A percentile compares a stretch with the other conserved stretches of the same genome.
Evolutionary conservation across 2,113 vertebrate genomes (phyloP).

Genomic region (Tragelaphus imberbis): DNA sequence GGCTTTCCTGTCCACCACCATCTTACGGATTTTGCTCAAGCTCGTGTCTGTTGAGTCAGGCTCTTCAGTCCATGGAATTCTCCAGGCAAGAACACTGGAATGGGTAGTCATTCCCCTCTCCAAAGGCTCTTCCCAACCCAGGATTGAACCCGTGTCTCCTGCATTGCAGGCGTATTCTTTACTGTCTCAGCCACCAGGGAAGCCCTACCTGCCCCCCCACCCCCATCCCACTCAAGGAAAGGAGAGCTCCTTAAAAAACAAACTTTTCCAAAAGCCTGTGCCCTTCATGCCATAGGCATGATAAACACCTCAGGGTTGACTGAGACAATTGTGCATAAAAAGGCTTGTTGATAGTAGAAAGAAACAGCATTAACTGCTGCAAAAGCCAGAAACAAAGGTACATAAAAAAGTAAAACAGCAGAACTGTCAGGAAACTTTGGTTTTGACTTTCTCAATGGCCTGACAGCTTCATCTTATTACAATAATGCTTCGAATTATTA

Average conservation of each 20-base stretch:
- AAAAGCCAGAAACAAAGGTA: not conserved
- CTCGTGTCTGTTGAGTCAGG: not conserved
- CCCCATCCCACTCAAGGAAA: not conserved
- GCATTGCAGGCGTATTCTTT: not conserved
- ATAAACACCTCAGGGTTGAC: not conserved
- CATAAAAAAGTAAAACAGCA: not conserved
- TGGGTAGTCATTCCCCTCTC: not conserved
- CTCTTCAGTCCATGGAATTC: not conserved
- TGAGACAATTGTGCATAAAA: not conserved
- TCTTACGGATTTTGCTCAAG: not conserved
- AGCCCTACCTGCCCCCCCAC: too few species aligned
- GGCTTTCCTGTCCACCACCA: not conserved
- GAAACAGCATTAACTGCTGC: not conserved
- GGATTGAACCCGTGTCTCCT: not conserved
- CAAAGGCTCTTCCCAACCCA: not conserved
- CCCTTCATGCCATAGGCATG: not conserved
- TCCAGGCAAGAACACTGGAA: not conserved
- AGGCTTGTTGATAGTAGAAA: not conserved
- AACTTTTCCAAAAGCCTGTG: not conserved
- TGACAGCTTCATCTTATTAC: not conserved
- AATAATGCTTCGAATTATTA: not conserved
- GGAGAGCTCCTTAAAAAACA: not conserved
- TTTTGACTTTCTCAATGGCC: not conserved
- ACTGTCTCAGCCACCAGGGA: not conserved
- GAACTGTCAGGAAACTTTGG: not conserved